Evolutionary conservation across 2,113 vertebrate species (phyloP), one percentile per base, ranked within the genome.

Genomic region (Xiphophorus maculatus): DNA sequence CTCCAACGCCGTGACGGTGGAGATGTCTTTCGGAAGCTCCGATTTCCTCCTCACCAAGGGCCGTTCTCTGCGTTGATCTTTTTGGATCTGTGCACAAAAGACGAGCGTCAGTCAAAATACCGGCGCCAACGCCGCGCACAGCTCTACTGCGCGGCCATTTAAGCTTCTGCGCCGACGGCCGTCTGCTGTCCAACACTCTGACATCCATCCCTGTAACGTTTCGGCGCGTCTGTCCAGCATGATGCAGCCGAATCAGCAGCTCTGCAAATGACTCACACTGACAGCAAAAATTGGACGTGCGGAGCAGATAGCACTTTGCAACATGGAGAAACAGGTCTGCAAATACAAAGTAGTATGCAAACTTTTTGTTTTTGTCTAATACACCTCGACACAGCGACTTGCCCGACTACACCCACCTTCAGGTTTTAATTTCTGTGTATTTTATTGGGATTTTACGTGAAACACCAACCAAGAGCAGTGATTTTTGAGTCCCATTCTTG

Each of bases 21-120:
- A 97, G 91, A 96, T 96, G 94, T 99, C 98, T 94, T 95, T 96
- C 91, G 98, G 97, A 90, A 97, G 96, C 93, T 99, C 98, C 0
- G 98, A 97, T 95, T 99, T 99, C 94, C 97, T 97, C 85, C 97
- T 95, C 92, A 96, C 93, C 74, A 98, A 80, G 15, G 96, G 95
- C 77, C 96, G 96, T 88, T 98, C 97, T 90, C 95, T 95, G 84
- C 96, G 95, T 92, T 93, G 96, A 63, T 98, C 97, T 91, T 94
- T 97, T 80, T 91, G 95, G 87, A 95, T 90, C 97, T 99, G 71
- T 17, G 78, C 11, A 73, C 48, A 73, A 51, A 74, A 35, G 69
- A 14, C 51, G 14, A 15, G 10, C 25, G 40, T 73, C 32, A 12
- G 12, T n/a, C 35, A 37, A 37, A 14, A 48, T 6, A 48, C 32